These are phyloP conservation scores for Pachyseris speciosa DNA, from an alignment of 64 coral and sea anemone species.

Conservation along the genomic window DNA sequence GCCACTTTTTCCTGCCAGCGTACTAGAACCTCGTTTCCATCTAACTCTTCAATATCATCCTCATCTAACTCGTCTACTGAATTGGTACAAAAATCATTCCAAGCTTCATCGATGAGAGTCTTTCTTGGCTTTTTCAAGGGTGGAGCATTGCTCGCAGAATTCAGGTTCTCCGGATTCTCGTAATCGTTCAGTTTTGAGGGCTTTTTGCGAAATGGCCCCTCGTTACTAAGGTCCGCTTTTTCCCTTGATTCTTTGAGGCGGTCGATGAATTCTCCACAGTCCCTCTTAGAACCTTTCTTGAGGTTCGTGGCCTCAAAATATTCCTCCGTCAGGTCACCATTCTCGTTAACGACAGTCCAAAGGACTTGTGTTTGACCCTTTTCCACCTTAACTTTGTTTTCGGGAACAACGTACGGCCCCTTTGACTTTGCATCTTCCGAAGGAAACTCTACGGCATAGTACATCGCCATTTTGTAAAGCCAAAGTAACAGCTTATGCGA, in stretches of 20 bases:
- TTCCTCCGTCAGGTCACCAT: constrained; percentile 25
- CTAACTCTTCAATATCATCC: background rate
- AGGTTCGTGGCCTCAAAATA: constrained; percentile 40
- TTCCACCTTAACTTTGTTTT: constrained; percentile 31
- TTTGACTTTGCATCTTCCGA: constrained; percentile 22
- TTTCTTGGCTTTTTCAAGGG: constrained; percentile 5
- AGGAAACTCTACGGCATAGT: constrained; percentile 37
- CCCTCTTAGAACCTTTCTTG: constrained; percentile 23
- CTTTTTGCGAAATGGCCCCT: background rate
- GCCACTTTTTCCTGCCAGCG: constrained; percentile 21
- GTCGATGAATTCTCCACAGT: constrained; percentile 28
- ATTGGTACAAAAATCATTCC: background rate
- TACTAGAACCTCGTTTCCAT: constrained; percentile 2
- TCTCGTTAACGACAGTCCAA: constrained; percentile 33
- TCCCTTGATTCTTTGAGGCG: constrained; percentile 22
- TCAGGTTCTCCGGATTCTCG: background rate
- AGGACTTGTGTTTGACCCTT: background rate
- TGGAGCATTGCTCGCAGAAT: background rate
- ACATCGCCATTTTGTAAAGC: background rate
- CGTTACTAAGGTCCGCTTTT: constrained; percentile 10
- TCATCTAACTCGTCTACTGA: background rate
- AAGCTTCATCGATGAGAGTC: background rate
- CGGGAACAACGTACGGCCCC: constrained; percentile 15
- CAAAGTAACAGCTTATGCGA: background rate
- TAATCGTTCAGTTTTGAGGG: background rate